A percentile compares a stretch with the other conserved stretches of the same genome.
phyloP scores from a whole-genome alignment of 2,888 invertebrate genomes.

The Sinotaia quadrata region DNA sequence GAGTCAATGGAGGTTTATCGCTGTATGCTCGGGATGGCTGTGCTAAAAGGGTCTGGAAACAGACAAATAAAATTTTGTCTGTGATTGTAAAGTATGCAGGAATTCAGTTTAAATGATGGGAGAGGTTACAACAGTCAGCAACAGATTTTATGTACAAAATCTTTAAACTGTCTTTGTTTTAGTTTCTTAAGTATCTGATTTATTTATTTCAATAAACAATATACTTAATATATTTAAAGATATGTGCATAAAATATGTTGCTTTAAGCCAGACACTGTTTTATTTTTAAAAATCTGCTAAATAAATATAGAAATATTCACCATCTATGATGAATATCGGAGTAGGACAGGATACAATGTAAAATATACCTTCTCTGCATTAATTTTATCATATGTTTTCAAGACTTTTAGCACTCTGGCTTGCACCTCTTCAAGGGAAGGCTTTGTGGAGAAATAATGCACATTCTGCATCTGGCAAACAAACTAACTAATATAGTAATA shows the following conservation, averaged over 20 bases:
- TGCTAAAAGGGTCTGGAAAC: slow-evolving; percentile 41
- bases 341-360: background rate
- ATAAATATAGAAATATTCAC: no score
- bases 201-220: background rate
- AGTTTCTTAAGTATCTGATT: background rate
- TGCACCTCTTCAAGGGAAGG: slow-evolving; percentile 74
- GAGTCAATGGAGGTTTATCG: slow-evolving; percentile 67
- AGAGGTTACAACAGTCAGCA: background rate
- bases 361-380: slow-evolving; percentile 83
- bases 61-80: slow-evolving; percentile 25
- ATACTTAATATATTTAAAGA: no score
- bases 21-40: slow-evolving; percentile 45
- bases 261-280: background rate
- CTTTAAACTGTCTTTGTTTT: background rate
- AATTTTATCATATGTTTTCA: slow-evolving; percentile 89
- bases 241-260: background rate
- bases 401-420: slow-evolving; percentile 87
- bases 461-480: slow-evolving; percentile 13
- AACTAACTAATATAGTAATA: background rate
- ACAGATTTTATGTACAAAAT: background rate
- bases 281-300: background rate
- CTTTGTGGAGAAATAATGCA: slow-evolving; percentile 16
- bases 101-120: background rate
- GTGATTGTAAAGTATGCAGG: no score
- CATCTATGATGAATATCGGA: no score